A percentile compares a stretch with the other conserved stretches of the same genome.
Conservation (phyloP, 1,140 invertebrate genomes). For the Hormaphis cornu region DNA sequence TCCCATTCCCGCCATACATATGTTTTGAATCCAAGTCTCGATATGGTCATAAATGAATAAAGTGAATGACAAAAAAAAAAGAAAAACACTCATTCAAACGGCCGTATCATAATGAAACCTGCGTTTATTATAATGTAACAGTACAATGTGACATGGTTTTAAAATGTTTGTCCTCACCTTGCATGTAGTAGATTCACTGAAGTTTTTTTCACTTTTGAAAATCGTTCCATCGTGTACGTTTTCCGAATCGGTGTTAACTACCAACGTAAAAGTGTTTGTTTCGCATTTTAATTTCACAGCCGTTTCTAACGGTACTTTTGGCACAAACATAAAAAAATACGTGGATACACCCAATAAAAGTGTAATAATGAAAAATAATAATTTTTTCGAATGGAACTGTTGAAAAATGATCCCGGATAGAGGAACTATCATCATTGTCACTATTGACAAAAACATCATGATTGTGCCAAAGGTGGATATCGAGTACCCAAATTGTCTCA, state of each 20-base stretch:
- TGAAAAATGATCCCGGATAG: background rate
- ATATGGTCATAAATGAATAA: too few relatives aligned
- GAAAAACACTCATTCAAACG: background rate
- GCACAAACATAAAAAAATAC: background rate
- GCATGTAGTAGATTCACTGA: background rate
- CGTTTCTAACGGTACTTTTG: background rate
- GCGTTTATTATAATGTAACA: too few relatives aligned
- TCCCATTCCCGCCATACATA: too few relatives aligned
- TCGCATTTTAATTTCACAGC: background rate
- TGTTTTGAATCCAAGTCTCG: too few relatives aligned
- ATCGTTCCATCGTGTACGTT: background rate
- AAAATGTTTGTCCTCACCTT: background rate
- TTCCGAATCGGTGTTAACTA: background rate
- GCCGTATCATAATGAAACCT: too few relatives aligned
- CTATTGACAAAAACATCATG: conserved; percentile 67
- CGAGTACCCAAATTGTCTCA: conserved; percentile 71
- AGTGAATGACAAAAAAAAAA: too few relatives aligned
- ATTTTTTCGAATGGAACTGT: background rate
- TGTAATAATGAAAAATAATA: background rate
- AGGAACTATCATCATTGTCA: conserved; percentile 40
- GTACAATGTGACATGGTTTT: background rate
- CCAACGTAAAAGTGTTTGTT: background rate
- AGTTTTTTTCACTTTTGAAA: background rate
- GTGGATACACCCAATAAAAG: background rate
- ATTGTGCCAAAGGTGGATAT: conserved; percentile 62